phyloP scores from a whole-genome alignment of 2,113 vertebrate genomes.

The Notarius quadriscutis region DNA sequence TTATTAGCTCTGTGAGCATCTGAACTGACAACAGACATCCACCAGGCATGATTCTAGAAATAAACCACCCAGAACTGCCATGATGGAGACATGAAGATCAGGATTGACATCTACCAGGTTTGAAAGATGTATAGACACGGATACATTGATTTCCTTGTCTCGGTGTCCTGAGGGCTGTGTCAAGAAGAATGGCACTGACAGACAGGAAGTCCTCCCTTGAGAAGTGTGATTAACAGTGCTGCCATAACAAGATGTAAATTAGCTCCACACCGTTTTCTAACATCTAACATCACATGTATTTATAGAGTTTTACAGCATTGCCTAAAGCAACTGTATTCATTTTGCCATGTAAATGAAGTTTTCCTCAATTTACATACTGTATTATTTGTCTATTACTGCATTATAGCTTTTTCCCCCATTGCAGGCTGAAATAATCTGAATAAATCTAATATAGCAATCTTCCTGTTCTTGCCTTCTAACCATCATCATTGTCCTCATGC shows the following conservation, averaged over 20 bases:
- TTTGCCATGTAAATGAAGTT: conserved; percentile 3
- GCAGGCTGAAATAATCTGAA: background rate
- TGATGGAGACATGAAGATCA: background rate
- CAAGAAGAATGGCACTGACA: conserved; percentile 7
- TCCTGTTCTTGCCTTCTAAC: background rate
- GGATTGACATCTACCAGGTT: background rate
- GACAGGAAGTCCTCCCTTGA: conserved; percentile 4
- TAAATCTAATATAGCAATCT: conserved; percentile 9
- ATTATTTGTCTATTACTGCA: background rate
- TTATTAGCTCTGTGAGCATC: background rate
- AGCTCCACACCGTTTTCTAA: background rate
- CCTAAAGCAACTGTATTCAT: background rate
- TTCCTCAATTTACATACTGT: background rate
- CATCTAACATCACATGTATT: conserved; percentile 22
- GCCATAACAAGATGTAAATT: conserved; percentile 14
- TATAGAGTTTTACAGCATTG: conserved; percentile 5
- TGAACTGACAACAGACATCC: background rate
- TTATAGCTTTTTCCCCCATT: background rate
- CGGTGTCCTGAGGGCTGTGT: background rate
- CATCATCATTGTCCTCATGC: background rate
- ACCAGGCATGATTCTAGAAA: conserved; percentile 2
- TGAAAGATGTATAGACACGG: background rate
- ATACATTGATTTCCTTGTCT: conserved; percentile 7
- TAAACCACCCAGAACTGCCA: background rate
- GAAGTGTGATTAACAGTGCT: conserved; percentile 13